Conservation (phyloP, 2,113 vertebrate species). For the Megaleporinus macrocephalus region DNA sequence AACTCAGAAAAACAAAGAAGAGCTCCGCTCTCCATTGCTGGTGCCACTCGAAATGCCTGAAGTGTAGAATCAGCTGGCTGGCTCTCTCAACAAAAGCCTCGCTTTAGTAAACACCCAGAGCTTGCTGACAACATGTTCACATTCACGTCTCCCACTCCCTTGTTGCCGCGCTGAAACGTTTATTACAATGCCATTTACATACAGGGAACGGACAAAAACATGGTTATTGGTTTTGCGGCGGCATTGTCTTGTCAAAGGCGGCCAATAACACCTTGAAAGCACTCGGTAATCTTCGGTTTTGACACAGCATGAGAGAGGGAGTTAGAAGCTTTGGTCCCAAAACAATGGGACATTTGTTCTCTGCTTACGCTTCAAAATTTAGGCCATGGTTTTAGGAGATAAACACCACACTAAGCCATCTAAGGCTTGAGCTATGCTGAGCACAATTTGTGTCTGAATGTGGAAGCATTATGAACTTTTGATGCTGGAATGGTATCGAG, state of each 20-base stretch:
- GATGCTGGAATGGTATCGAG: conserved; percentile 58
- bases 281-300: conserved; percentile 75
- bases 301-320: conserved; percentile 66
- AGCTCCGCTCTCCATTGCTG: conserved; percentile 42
- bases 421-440: conserved; percentile 60
- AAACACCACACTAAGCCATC: conserved; percentile 73
- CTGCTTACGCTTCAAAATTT: conserved; percentile 68
- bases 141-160: conserved; percentile 58
- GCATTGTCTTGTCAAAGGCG: conserved; percentile 70
- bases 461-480: conserved; percentile 63
- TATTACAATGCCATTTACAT: conserved; percentile 68
- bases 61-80: conserved; percentile 56
- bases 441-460: conserved; percentile 68
- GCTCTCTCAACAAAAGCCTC: conserved; percentile 58
- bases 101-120: conserved; percentile 50
- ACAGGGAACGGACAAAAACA: conserved; percentile 65
- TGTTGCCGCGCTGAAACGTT: conserved; percentile 59
- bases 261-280: conserved; percentile 72
- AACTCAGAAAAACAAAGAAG: conserved; percentile 37
- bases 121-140: conserved; percentile 61
- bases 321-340: conserved; percentile 65
- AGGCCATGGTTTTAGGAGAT: conserved; percentile 74
- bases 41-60: conserved; percentile 50
- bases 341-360: conserved; percentile 76
- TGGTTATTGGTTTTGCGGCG: conserved; percentile 66